Evolutionary conservation across 2,797 vertebrate species (phyloP).

Genomic region (Leuciscus waleckii): DNA sequence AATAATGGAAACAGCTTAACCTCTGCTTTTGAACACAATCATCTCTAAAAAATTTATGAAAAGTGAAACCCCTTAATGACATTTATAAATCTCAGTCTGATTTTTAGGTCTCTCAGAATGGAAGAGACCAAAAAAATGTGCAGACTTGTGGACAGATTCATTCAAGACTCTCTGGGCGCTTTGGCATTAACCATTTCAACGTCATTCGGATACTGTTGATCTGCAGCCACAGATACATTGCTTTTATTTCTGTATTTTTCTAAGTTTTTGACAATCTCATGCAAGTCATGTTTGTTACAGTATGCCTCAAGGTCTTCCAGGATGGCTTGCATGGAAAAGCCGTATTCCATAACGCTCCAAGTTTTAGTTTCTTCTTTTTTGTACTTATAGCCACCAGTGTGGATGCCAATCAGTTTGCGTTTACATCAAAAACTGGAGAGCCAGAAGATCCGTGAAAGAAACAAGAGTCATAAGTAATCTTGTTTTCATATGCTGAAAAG

Average conservation of each 20-base stretch:
- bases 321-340: constrained; percentile 44
- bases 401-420: constrained; percentile 63
- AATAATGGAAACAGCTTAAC: neutral
- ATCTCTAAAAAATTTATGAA: neutral
- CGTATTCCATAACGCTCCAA: constrained; percentile 48
- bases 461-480: constrained; percentile 61
- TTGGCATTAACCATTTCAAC: neutral
- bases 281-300: fast-evolving
- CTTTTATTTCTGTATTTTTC: neutral
- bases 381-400: constrained; percentile 54
- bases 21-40: neutral
- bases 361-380: fast-evolving
- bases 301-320: constrained; percentile 2
- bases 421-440: constrained; percentile 49
- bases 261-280: neutral
- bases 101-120: too few species aligned
- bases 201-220: fast-evolving
- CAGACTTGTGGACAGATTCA: too few species aligned
- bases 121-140: too few species aligned
- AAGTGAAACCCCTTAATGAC: neutral
- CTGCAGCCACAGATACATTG: neutral
- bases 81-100: neutral
- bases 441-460: constrained; percentile 67
- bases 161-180: neutral
- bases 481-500: fast-evolving